Evolutionary conservation across 1,140 invertebrate species (phyloP), one percentile per base, ranked within the genome.

Genomic region (Bombus waltoni): DNA sequence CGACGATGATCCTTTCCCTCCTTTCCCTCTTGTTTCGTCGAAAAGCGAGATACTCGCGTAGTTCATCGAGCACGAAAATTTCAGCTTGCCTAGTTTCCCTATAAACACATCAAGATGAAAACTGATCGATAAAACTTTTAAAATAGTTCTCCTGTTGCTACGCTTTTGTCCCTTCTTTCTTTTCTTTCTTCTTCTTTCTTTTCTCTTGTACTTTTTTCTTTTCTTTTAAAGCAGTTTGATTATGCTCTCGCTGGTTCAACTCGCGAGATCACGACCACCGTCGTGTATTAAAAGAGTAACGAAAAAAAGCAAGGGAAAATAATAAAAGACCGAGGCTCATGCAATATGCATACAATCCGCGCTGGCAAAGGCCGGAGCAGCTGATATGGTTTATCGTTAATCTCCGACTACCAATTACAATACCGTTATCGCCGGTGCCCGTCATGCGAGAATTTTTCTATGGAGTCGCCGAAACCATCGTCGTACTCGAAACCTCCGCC

Each of bases 371-470:
- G 38, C 18, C 40, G 71, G 72, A 66, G 81, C 57, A 73, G 28
- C 32, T 47, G 72, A 59, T 42, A 70, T 70, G 68, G 38, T 79
- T 83, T 84, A 79, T 84, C 68, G 68, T 79, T 84, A 84, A 84
- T 84, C 76, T 79, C 66, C 40, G 66, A 40, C 28, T 59, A 68
- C 38, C 75, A 79, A 84, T 84, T 84, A 84, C 83, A 84, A 84
- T 53, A 72, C 83, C 75, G 66, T 84, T 79, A 79, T 84, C 83
- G 47, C 42, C 18, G n/a, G 3, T 35, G 35, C n/a, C 40, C 75
- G 65, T 57, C 18, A 32, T 15, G 75, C 28, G 32, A 68, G 44
- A 65, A 79, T 71, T 84, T 76, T 71, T 68, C 53, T 18, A 9
- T 25, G 3, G 22, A 53, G 40, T 47, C 18, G 3, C 35, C 28